phyloP scores from a whole-genome alignment of 2,113 vertebrate genomes.

The Salvelinus alpinus region DNA sequence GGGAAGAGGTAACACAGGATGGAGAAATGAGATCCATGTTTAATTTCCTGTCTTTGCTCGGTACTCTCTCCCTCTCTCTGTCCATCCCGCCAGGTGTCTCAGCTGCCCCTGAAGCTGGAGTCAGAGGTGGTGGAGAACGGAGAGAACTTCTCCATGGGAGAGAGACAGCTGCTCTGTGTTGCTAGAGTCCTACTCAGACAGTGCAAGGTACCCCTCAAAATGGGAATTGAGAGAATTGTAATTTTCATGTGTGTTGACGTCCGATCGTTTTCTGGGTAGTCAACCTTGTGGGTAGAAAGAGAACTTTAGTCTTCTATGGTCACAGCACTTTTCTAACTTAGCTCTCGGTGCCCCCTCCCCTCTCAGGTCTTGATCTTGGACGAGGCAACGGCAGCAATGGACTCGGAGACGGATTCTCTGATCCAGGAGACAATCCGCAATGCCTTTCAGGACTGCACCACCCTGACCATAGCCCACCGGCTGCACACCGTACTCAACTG shows the following conservation, averaged over 20 bases:
- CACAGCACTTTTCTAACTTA: too few relatives aligned
- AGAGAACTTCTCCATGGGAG: constrained; percentile 92
- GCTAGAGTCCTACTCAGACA: constrained; percentile 85
- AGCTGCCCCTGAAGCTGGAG: constrained; percentile 89
- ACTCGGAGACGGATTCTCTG: constrained; percentile 86
- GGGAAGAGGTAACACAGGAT: neutral
- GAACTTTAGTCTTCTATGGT: too few relatives aligned
- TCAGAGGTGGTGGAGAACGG: constrained; percentile 93
- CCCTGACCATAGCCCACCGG: constrained; percentile 90
- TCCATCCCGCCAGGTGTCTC: constrained; percentile 75
- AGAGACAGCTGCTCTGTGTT: constrained; percentile 88
- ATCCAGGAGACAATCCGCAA: constrained; percentile 92
- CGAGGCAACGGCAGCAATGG: constrained; percentile 94
- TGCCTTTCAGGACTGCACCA: constrained; percentile 89
- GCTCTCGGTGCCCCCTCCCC: neutral
- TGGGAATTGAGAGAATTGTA: too few relatives aligned
- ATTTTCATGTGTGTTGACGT: too few relatives aligned
- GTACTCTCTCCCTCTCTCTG: neutral
- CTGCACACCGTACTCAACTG: constrained; percentile 87
- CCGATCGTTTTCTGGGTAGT: constrained; percentile 13
- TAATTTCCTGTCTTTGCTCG: neutral
- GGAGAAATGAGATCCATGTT: neutral
- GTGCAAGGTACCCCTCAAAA: constrained; percentile 78
- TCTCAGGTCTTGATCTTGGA: constrained; percentile 87
- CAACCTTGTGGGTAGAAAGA: neutral